Conservation (phyloP, 2,113 vertebrate genomes). For the Eleginops maclovinus region DNA sequence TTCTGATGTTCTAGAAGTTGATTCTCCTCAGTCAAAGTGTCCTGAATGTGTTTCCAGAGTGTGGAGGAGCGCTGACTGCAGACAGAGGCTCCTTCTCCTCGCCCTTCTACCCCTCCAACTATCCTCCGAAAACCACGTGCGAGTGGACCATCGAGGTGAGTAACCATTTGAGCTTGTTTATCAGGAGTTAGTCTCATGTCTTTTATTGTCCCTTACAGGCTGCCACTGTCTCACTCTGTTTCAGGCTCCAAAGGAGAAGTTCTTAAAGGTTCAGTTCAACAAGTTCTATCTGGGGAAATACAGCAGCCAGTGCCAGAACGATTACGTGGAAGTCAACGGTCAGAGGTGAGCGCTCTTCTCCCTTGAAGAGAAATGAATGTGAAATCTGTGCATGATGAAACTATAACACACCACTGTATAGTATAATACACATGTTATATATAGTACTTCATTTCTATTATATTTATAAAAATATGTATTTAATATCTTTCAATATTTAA, state of each 20-base stretch:
- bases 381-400: too few species aligned
- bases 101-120: conserved; percentile 91
- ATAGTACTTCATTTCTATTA: too few species aligned
- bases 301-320: conserved; percentile 78
- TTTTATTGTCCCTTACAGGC: too few species aligned
- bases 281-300: conserved; percentile 83
- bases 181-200: not conserved
- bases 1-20: not conserved
- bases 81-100: conserved; percentile 84
- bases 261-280: conserved; percentile 89
- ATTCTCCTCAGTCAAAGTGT: not conserved
- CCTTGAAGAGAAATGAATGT: too few species aligned
- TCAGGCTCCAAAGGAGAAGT: conserved; percentile 85
- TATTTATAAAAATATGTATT: too few species aligned
- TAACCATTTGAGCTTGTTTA: too few species aligned
- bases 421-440: too few species aligned
- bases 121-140: conserved; percentile 86
- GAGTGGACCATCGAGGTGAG: conserved; percentile 90
- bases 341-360: conserved; percentile 53
- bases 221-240: not conserved
- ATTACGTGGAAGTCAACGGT: conserved; percentile 87
- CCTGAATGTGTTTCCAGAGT: conserved; percentile 77
- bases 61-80: conserved; percentile 83
- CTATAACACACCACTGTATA: too few species aligned
- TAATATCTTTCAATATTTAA: too few species aligned